These are phyloP conservation scores for Callipepla californica DNA, from an alignment of 2,113 vertebrate genomes.

Conservation along the genomic window DNA sequence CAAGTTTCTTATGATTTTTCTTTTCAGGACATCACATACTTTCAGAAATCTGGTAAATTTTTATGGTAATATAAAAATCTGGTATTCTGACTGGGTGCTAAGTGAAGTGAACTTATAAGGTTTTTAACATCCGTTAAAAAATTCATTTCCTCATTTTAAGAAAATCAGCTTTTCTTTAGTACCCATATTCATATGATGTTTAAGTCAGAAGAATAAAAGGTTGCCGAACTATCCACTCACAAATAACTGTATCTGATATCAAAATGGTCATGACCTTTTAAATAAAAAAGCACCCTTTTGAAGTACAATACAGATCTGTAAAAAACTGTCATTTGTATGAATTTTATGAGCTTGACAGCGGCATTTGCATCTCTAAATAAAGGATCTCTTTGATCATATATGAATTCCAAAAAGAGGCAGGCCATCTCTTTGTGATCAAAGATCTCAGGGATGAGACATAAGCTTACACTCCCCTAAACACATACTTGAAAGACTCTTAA, in stretches of 20 bases:
- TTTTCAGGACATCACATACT: constrained; percentile 47
- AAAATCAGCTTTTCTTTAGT: not conserved
- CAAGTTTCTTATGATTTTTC: constrained; percentile 56
- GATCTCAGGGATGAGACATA: not conserved
- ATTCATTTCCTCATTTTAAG: constrained; percentile 57
- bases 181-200: not conserved
- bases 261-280: constrained; percentile 47
- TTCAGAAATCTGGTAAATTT: constrained; percentile 61
- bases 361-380: constrained; percentile 53
- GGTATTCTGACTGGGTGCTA: constrained; percentile 22
- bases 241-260: constrained; percentile 39
- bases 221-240: not conserved
- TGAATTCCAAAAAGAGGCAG: constrained; percentile 5
- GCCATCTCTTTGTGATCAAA: constrained; percentile 36
- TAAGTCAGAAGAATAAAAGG: constrained; percentile 20
- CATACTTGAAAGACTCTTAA: not conserved
- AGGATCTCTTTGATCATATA: not conserved
- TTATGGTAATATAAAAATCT: constrained; percentile 63
- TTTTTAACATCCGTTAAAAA: constrained; percentile 60
- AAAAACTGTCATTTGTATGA: constrained; percentile 47
- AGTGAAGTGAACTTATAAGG: constrained; percentile 47
- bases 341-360: constrained; percentile 43
- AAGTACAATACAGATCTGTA: constrained; percentile 30
- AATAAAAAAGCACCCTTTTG: constrained; percentile 21
- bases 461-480: not conserved